Percentiles rank a stretch among this genome's conserved stretches.
Conservation (phyloP, 2,113 vertebrate genomes). For the Apodemus speciosus region DNA sequence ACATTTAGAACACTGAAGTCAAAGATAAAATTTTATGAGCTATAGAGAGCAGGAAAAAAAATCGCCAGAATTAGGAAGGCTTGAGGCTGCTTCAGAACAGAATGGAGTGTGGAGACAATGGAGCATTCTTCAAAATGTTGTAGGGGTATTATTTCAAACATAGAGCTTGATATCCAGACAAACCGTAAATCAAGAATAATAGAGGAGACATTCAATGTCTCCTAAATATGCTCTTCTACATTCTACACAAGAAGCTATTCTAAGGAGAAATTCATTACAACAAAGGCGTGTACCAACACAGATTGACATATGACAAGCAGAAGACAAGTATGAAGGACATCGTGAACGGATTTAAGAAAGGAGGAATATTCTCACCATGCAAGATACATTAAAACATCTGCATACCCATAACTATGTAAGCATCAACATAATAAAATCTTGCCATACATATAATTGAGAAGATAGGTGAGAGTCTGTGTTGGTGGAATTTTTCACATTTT, state of each 20-base stretch:
- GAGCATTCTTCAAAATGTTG: not conserved
- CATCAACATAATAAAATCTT: not conserved
- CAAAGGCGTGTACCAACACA: not conserved
- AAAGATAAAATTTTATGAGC: not conserved
- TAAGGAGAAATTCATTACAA: not conserved
- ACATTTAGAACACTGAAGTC: not conserved
- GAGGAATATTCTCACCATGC: not conserved
- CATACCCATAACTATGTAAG: not conserved
- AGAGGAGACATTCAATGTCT: not conserved
- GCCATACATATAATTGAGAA: not conserved
- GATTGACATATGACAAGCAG: not conserved
- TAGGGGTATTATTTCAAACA: conserved; percentile 19
- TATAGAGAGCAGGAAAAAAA: not conserved
- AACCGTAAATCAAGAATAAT: conserved; percentile 32
- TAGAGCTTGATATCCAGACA: not conserved
- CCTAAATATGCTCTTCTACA: not conserved
- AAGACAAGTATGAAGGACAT: not conserved
- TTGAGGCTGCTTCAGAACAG: not conserved
- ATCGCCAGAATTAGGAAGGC: not conserved
- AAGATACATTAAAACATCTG: not conserved
- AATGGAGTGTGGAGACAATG: not conserved
- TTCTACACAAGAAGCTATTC: not conserved
- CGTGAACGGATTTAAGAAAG: not conserved
- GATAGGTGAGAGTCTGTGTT: not conserved
- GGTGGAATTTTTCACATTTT: not conserved